Evolutionary conservation across 1,140 invertebrate genomes (phyloP).

Genomic region (Anoplolepis gracilipes): DNA sequence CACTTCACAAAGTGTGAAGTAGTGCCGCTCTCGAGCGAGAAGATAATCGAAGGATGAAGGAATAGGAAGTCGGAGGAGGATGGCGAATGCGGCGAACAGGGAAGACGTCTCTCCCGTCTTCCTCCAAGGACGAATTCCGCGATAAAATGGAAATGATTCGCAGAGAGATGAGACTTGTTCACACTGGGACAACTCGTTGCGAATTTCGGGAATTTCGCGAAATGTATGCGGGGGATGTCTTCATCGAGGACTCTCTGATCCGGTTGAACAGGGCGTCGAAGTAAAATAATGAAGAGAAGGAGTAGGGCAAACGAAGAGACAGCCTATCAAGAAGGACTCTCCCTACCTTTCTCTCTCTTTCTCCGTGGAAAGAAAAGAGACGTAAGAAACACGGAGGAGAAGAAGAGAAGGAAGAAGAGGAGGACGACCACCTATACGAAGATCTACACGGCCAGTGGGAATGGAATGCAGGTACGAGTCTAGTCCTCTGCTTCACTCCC

Average conservation of each 20-base stretch:
- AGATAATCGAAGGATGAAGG: constrained; percentile 31
- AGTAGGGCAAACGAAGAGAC: constrained; percentile 26
- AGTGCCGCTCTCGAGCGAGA: constrained; percentile 9
- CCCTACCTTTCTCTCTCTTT: constrained; percentile 23
- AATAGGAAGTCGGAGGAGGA: neutral
- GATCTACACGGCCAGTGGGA: constrained; percentile 85
- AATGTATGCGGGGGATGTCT: constrained; percentile 18
- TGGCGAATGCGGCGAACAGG: constrained; percentile 3
- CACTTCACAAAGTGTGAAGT: constrained; percentile 23
- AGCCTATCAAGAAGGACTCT: constrained; percentile 67
- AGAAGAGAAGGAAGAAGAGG: constrained; percentile 65
- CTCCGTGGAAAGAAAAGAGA: constrained; percentile 46
- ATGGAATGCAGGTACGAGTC: constrained; percentile 86
- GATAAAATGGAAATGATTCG: constrained; percentile 38
- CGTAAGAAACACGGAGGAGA: constrained; percentile 65
- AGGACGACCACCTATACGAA: constrained; percentile 84
- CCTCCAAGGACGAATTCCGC: constrained; percentile 5
- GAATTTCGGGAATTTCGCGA: constrained; percentile 42
- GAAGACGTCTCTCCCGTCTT: neutral
- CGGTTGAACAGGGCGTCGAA: constrained; percentile 45
- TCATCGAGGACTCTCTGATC: constrained; percentile 21
- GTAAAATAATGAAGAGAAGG: constrained; percentile 26
- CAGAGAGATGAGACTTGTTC: neutral
- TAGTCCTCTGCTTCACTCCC: constrained; percentile 76
- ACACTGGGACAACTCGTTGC: neutral